Base-by-base conservation (phyloP, 2,113 vertebrate genomes). In the Kryptolebias marmoratus region DNA sequence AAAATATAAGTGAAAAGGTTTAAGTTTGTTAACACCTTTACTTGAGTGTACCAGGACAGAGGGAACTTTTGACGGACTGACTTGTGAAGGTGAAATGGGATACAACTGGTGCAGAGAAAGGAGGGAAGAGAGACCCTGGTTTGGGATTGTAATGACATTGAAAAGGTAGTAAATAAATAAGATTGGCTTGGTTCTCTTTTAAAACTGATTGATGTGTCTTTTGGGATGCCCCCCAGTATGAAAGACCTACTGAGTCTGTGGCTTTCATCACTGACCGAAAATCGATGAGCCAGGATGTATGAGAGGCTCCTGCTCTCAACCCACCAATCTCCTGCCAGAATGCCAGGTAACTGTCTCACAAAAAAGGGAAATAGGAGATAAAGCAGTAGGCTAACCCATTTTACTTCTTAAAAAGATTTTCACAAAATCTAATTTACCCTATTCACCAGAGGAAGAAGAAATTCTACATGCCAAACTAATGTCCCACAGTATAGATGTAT, bases 151-250 rank as follows among this genome's bases (percentile, higher is more conserved):
- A 89, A 91, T 86, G 90, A 88, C 54, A 79, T 82, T 86, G 87
- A 82, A 84, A 90, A 90, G 77, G 77, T 73, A 78, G 89, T 90
- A 91, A 92, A 93, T 91, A 93, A 93, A 94, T 91, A 92, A 87
- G 87, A 88, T 81, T 75, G 82, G 77, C 80, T 78, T 73, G 74
- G 72, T 75, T 80, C 83, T 79, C 81, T 92, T 90, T 84, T 89
- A 93, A 89, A 92, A 87, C 84, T 86, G 91, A 93, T 91, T 90
- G 90, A 93, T 92, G 92, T 85, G 86, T 88, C 91, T 91, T 90
- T 90, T 84, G 89, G 89, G 91, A 91, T 83, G 84, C 64, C 84
- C 76, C 86, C 86, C 78, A 80, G 79, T 86, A 89, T 80, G 88
- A 91, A 89, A 89, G 89, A 87, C 87, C 86, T 77, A 91, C 86